Evolutionary conservation across 2,888 invertebrate species (phyloP), one percentile per base, ranked within the genome.

Genomic region (Agonopterix alstromeriana): DNA sequence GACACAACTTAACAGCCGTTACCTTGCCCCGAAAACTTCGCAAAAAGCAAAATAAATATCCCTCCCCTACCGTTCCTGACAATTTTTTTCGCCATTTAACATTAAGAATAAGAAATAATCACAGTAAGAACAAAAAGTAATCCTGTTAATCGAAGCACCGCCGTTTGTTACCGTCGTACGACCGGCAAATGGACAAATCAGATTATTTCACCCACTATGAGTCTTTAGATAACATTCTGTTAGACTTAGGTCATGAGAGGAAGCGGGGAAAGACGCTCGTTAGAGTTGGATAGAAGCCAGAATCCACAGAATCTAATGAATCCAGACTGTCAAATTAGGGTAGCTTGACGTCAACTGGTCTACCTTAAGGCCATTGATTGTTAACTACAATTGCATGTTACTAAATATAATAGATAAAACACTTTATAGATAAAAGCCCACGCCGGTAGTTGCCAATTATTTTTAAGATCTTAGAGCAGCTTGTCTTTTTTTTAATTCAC

Each of bases 201-300:
- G 87, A 88, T 88, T 88, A 86, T 84, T 88, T 85, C 79, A 79
- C 82, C 83, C 85, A 78, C 83, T 85, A 85, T 82, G 83, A 85
- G 80, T 73, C 75, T 69, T 68, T 78, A 82, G 86, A 85, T 85
- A 86, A 79, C 79, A 70, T 67, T 65, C 61, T 27, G 27, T 27
- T 27, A 58, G 60, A 53, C 41, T 8, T 57, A 68, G 72, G 53
- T 12, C n/a, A 57, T 1, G 48, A 55, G 64, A 51, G 50, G 41
- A 5, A 55, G 61, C 62, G 51, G 27, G 46, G 36, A 27, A 27
- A 27, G 27, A 5, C 27, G 27, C 27, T 17, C 0, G 17, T 17
- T 17, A 4, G 2, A 3, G 17, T 17, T 17, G 17, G 3, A 17
- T 17, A 17, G 17, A 17, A 17, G 3, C 2, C 17, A 0, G 3